Evolutionary conservation across 2,797 vertebrate genomes (phyloP), one percentile per base, ranked within the genome.

Genomic region (Cetoscarus ocellatus): DNA sequence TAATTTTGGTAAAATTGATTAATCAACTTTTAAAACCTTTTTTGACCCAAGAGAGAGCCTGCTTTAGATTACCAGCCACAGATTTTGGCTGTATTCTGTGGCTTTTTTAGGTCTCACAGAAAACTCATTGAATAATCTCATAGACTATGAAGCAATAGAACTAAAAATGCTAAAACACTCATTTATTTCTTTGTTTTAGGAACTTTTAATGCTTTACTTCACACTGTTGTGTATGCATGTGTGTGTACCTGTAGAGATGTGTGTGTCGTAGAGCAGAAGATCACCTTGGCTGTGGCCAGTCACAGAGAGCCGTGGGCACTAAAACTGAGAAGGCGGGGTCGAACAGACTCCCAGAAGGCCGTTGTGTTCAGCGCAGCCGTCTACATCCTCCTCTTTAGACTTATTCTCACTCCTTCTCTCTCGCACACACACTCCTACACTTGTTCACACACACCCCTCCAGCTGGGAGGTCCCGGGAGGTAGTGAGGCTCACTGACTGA

Each of bases 401-500:
- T 69, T 62, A 38, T 62, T 70, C 55, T 58, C 47, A 61, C 63
- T 39, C 65, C 67, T 69, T 59, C 67, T 51, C 64, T 65, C 43
- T 51, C 61, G 59, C 72, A 54, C 55, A 57, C 63, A 54, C 61
- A 72, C 54, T 50, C 67, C 50, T 61, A 51, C 63, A 70, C 61
- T 57, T 42, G 39, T 63, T 62, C 62, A 53, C 59, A 66, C 77
- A 63, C 53, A 52, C 79, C 88, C 93, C 92, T 92, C 91, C 95
- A 94, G 92, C 96, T 91, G 92, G 87, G 92, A 82, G 92, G 93
- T 95, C 93, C 91, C 90, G 76, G 86, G 90, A 92, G 93, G 92
- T 88, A 88, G 82, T 89, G 92, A 87, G 93, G 91, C 84, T 88
- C 92, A 91, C 95, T 96, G 94, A 95, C 93, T 96, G 95, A 97